phyloP scores from a whole-genome alignment of 2,888 invertebrate genomes.

The Trichogramma dendrolimi region DNA sequence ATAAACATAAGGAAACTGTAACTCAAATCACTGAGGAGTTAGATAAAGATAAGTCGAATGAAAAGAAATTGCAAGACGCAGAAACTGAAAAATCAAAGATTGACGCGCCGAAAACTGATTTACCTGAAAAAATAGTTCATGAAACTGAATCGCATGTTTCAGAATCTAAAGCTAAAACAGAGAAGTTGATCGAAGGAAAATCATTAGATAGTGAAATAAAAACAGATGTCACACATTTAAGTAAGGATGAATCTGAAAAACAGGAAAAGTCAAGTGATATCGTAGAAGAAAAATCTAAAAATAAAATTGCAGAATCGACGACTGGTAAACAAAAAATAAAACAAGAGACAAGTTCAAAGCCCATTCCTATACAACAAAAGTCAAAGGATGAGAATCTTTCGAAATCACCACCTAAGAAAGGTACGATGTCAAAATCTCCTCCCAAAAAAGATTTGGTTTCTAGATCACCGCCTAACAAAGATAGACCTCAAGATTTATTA shows the following conservation, averaged over 20 bases:
- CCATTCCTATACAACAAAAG: conserved; percentile 8
- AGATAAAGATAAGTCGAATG: background rate
- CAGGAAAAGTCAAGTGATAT: too few species aligned
- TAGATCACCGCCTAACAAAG: conserved; percentile 5
- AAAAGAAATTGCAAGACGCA: too few species aligned
- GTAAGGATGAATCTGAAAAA: too few species aligned
- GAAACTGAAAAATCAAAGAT: too few species aligned
- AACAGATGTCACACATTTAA: too few species aligned
- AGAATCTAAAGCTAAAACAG: conserved; percentile 40
- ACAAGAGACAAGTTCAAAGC: conserved; percentile 33
- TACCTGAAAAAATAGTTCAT: conserved; percentile 34
- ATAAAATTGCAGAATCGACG: conserved; percentile 16
- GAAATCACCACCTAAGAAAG: conserved; percentile 2
- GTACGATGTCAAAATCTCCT: conserved; percentile 4
- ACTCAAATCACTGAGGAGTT: conserved; percentile 19
- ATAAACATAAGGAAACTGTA: background rate
- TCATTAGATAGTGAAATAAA: too few species aligned
- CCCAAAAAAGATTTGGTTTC: background rate
- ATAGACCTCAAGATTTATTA: conserved; percentile 14
- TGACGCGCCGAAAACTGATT: conserved; percentile 7
- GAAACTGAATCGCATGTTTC: conserved; percentile 45
- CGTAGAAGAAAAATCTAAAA: too few species aligned
- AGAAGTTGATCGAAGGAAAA: conserved; percentile 33
- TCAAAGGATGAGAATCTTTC: conserved; percentile 1
- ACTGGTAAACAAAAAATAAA: conserved; percentile 39